Evolutionary conservation across 1,140 invertebrate genomes (phyloP), one percentile per base, ranked within the genome.

Genomic region (Drosophila sechellia): DNA sequence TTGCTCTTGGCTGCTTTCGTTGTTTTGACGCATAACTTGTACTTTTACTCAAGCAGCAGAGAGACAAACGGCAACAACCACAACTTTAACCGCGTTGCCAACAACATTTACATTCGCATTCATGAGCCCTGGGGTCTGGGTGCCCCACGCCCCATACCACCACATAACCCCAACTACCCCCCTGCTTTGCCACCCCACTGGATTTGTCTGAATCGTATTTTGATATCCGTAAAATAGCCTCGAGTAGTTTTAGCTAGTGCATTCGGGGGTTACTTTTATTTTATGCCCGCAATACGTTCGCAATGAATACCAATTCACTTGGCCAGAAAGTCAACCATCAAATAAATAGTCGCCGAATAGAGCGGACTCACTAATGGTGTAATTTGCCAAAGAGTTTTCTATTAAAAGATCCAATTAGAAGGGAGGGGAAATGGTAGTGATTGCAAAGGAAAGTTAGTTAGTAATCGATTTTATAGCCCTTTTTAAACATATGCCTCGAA

Each of bases 181-280:
- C 31, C 1, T 27, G 1, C 31, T 31, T 31, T 31, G 31, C 31
- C 6, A 8, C 6, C 1, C 8, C 6, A 27, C 31, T 2, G 2
- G 65, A 64, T 63, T 75, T 55, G 49, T 42, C 69, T 68, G 68
- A 79, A 81, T 80, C 48, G 73, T 46, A 72, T 80, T 81, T 81
- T 81, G 79, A 81, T 80, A 81, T 81, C 77, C 77, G 60, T 77
- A 77, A 81, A 81, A 80, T 81, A 81, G 79, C 79, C 79, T 71
- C 43, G 69, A 80, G 66, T 81, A 65, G 71, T 79, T 73, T 50
- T 43, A 53, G 69, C 60, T 39, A 25, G 45, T 59, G 66, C 49
- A 15, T 27, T 39, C 45, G n/a, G 34, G 68, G 68, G 65, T 71
- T 70, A 70, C 34, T 71, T 71, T 71, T 34, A 48, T 68, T 31